Evolutionary conservation across 2,113 vertebrate genomes (phyloP), one percentile per base, ranked within the genome.

Genomic region (Petrocephalus zakoni): DNA sequence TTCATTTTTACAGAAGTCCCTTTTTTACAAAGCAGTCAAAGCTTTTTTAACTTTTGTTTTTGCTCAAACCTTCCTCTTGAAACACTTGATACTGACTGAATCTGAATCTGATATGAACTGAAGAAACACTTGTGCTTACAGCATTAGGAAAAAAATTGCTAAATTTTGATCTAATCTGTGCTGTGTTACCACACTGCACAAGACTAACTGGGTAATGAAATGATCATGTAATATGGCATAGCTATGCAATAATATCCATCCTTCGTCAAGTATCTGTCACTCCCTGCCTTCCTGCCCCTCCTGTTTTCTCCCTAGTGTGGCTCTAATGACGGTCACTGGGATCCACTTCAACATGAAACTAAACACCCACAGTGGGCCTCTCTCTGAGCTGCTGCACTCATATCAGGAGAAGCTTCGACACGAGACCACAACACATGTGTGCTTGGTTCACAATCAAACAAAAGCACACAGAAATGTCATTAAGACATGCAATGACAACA

Each of bases 341-440:
- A 19, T 88, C 13, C 78, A 90, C 81, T 64, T 52, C 46, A 83
- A 52, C 56, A 85, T 81, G 52, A 88, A 81, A 88, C 86, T 72
- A 42, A 75, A 42, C 75, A 46, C 17, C 21, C 87, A 72, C 49
- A 75, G 22, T 61, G 56, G 56, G 56, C 56, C 5, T 58, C 56
- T 58, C 0, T 58, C 56, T 58, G 56, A 90, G 81, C 81, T 88
- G 21, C 64, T 89, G 34, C 37, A 87, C 47, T 72, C 82, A 15
- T 87, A 89, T 64, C 72, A 89, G 55, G 86, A 87, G 52, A 89
- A 87, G 64, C 75, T 89, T 29, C 34, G 85, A 56, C 21, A 58
- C 1, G 19, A 85, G 9, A 58, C 55, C 46, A 86, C 55, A 17
- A 88, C 87, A 61, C 75, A 56, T 83, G 86, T 53, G 51, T 46